Evolutionary conservation across 53 echinoderm and acorn worm species (phyloP), one percentile per base, ranked within the genome.

Genomic region (Echinarachnius parma): DNA sequence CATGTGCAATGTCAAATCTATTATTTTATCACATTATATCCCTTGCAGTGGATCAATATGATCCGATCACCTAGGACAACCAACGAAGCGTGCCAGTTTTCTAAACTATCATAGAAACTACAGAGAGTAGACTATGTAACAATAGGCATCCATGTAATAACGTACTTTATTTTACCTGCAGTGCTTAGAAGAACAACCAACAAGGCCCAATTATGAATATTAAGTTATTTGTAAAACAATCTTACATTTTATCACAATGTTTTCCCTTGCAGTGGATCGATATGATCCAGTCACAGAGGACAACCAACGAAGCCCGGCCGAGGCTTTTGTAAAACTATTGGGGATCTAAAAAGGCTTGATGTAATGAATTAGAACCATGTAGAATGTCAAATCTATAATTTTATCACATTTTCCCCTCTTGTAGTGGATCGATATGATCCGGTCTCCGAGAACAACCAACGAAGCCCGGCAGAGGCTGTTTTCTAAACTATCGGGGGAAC

Each of bases 351-450:
- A n/a, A n/a, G n/a, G n/a, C n/a, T n/a, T n/a, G n/a, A n/a, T n/a
- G n/a, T n/a, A n/a, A n/a, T n/a, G n/a, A n/a, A n/a, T n/a, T n/a
- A n/a, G n/a, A n/a, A n/a, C n/a, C n/a, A n/a, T n/a, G n/a, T 4
- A n/a, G 4, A 53, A 20, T n/a, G 24, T 20, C 2, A 53, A 53
- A 53, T 23, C 21, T n/a, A 8, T 9, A 27, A 27, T 36, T 37
- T 9, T 2, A 65, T 65, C 2, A 19, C 28, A 24, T 44, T 1
- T 31, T 31, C 18, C 52, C 5, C 56, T 19, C n/a, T 71, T 35
- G 3, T 60, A 98, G 98, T 98, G 98, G 98, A 98, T 98, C 64
- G 98, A 98, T 60, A 92, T 92, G 91, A 98, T 98, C 29, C 79
- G 98, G 53, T 86, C 98, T 9, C 88, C 98, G 53, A 85, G 98